These are phyloP conservation scores for Atethmia centrago DNA, from an alignment of 2,888 invertebrate genomes.

Conservation along the genomic window DNA sequence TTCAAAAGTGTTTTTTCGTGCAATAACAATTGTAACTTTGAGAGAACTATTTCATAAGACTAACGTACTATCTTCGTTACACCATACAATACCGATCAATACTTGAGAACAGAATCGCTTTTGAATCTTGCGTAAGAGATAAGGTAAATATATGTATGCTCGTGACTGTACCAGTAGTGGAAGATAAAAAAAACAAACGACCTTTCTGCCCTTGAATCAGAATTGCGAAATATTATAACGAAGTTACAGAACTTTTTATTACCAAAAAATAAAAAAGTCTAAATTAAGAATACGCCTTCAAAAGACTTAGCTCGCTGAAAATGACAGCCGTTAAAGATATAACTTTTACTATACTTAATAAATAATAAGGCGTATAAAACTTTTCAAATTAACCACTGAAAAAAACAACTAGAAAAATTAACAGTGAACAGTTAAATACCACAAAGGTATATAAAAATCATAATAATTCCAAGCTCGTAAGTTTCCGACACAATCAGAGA, in stretches of 20 bases:
- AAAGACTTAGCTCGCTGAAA: constrained; percentile 2
- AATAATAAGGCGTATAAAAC: constrained; percentile 19
- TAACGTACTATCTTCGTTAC: no score
- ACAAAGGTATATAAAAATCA: constrained; percentile 46
- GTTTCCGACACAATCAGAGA: constrained; percentile 62
- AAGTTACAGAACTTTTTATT: background rate
- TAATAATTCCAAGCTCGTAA: constrained; percentile 56
- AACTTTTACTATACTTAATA: constrained; percentile 19
- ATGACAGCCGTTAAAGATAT: constrained; percentile 9
- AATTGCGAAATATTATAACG: background rate
- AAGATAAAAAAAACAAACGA: no score
- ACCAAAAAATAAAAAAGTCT: background rate
- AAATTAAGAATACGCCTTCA: background rate
- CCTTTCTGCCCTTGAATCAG: no score
- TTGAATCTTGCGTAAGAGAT: no score
- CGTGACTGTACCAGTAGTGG: no score
- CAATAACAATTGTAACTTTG: no score
- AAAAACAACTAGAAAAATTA: background rate
- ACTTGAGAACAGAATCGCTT: no score
- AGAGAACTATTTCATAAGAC: no score
- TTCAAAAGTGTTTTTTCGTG: no score
- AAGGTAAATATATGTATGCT: no score
- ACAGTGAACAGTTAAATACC: constrained; percentile 30
- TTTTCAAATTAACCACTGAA: constrained; percentile 13
- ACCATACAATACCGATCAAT: no score